Conservation (phyloP, 2,113 vertebrate genomes). For the Turnix velox region DNA sequence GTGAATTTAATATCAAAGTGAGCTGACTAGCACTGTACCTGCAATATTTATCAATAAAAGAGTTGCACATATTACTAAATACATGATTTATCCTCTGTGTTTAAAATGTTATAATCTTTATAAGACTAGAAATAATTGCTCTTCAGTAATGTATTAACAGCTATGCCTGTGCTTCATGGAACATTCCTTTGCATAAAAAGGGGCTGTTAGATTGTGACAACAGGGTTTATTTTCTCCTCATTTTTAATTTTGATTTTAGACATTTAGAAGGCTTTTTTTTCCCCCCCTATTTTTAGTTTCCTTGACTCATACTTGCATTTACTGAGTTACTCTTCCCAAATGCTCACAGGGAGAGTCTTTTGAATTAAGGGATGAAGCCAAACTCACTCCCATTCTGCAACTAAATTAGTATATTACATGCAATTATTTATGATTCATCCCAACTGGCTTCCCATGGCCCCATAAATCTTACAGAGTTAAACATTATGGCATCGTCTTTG, state of each 20-base stretch:
- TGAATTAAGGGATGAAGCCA: conserved; percentile 34
- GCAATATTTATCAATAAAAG: background rate
- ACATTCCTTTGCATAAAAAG: background rate
- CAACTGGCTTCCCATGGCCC: background rate
- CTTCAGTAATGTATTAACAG: background rate
- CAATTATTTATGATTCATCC: conserved; percentile 55
- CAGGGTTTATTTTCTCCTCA: background rate
- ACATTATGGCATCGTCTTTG: background rate
- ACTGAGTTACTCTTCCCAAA: background rate
- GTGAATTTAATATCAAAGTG: background rate
- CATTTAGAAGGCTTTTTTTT: background rate
- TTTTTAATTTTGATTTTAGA: background rate
- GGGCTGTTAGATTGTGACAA: background rate
- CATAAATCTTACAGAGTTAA: conserved; percentile 1
- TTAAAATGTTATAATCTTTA: background rate
- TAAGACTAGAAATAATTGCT: background rate
- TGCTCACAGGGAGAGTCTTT: background rate
- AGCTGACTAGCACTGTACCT: background rate
- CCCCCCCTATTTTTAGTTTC: conserved; percentile 5
- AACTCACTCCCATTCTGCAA: conserved; percentile 6
- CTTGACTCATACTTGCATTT: background rate
- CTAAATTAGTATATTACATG: background rate
- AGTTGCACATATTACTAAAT: background rate
- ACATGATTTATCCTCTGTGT: background rate
- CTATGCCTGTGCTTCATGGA: background rate